Conservation (phyloP, 2,797 vertebrate species). For the Morus bassanus region DNA sequence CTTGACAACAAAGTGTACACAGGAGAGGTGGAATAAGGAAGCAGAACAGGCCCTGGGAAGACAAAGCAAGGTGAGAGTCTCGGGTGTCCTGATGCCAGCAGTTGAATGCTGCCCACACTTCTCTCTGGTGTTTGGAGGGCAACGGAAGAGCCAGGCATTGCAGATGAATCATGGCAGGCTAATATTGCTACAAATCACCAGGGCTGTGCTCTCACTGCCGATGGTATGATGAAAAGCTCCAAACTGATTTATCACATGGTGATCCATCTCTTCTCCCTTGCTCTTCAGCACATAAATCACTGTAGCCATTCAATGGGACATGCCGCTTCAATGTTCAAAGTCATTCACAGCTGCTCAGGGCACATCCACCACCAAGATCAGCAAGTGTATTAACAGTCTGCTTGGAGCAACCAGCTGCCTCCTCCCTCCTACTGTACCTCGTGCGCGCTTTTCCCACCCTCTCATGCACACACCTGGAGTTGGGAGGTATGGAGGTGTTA, state of each 20-base stretch:
- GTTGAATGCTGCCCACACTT: rapidly evolving
- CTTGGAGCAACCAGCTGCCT: not conserved
- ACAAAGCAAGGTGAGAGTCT: not conserved
- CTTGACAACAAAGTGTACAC: not conserved
- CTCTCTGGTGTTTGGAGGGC: not conserved
- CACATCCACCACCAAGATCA: not conserved
- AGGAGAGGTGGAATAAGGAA: not conserved
- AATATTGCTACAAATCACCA: not conserved
- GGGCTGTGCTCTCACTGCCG: rapidly evolving
- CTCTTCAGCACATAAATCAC: not conserved
- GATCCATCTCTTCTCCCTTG: not conserved
- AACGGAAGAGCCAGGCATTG: rapidly evolving
- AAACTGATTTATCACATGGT: not conserved
- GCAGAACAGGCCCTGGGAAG: not conserved
- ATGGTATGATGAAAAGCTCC: not conserved
- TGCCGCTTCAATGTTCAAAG: not conserved
- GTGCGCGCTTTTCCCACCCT: not conserved
- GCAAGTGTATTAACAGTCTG: not conserved
- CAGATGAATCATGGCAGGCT: not conserved
- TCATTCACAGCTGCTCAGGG: not conserved
- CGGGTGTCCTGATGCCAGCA: not conserved
- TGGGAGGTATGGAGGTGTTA: not conserved
- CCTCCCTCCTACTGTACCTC: not conserved
- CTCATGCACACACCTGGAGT: rapidly evolving
- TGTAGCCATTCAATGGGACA: not conserved